Evolutionary conservation across 2,113 vertebrate species (phyloP).

Genomic region (Anthoscopus minutus): DNA sequence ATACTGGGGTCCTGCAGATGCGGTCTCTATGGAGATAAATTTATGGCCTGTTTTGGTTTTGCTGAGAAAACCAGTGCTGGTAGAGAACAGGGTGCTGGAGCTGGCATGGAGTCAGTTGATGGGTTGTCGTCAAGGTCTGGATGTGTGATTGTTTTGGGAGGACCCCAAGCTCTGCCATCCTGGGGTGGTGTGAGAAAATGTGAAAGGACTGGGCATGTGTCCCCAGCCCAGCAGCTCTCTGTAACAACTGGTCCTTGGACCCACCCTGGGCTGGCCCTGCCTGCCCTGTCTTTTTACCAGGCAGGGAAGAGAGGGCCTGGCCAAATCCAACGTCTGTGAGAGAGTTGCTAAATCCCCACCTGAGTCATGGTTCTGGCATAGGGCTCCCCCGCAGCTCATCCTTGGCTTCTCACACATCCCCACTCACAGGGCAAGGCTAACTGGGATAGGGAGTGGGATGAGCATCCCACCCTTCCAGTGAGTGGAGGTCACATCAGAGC

Average conservation of each 20-base stretch:
- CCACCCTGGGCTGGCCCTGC: not conserved
- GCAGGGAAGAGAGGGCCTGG: not conserved
- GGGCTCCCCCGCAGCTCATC: not conserved
- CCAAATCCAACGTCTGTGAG: not conserved
- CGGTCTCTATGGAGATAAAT: not conserved
- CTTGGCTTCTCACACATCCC: not conserved
- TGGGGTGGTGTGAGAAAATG: not conserved
- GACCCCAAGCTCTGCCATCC: not conserved
- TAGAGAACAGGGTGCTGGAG: not conserved
- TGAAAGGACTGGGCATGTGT: accelerated
- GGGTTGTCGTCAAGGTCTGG: not conserved
- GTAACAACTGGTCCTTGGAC: not conserved
- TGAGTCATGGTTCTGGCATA: not conserved
- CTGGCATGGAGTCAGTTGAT: not conserved
- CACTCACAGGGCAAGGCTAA: not conserved
- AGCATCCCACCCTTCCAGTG: not conserved
- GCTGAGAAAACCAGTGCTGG: not conserved
- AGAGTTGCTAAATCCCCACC: constrained; percentile 29
- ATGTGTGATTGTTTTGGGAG: not conserved
- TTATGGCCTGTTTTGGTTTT: not conserved
- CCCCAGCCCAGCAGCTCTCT: not conserved
- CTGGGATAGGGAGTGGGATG: not conserved
- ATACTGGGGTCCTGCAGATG: not conserved
- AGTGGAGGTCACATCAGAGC: not conserved
- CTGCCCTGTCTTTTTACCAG: accelerated